Percentiles rank a stretch among this genome's conserved stretches.
phyloP scores from a whole-genome alignment of 2,113 vertebrate genomes.

The Monopterus albus region DNA sequence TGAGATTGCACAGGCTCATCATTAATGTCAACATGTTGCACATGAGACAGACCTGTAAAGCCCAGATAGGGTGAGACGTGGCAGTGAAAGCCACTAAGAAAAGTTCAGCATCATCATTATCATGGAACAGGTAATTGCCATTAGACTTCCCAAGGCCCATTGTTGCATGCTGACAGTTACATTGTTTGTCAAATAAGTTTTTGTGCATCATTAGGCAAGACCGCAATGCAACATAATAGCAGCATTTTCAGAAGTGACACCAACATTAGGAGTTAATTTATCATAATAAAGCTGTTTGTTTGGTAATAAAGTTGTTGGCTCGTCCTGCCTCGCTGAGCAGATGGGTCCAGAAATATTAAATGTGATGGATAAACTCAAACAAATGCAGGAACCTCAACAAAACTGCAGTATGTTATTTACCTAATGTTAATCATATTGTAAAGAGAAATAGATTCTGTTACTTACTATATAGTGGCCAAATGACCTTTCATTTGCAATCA shows the following conservation, averaged over 20 bases:
- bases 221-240: slow-evolving; percentile 49
- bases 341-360: slow-evolving; percentile 6
- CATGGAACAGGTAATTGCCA: slow-evolving; percentile 30
- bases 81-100: neutral
- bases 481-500: neutral
- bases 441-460: neutral
- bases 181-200: slow-evolving; percentile 39
- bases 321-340: slow-evolving; percentile 20
- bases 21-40: neutral
- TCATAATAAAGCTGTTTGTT: slow-evolving; percentile 34
- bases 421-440: neutral
- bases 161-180: slow-evolving; percentile 4
- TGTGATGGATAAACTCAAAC: neutral
- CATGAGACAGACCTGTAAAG: neutral
- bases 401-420: neutral
- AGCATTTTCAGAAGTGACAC: slow-evolving; percentile 55
- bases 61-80: neutral
- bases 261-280: slow-evolving; percentile 61
- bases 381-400: neutral
- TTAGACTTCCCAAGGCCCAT: slow-evolving; percentile 25
- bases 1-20: neutral
- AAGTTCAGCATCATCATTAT: slow-evolving; percentile 19
- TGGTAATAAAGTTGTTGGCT: slow-evolving; percentile 16
- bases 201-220: slow-evolving; percentile 45
- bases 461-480: neutral